Percentiles rank a stretch among this genome's conserved stretches.
These are phyloP conservation scores for Platycercus adscitus DNA, from an alignment of 2,113 vertebrate species.

Conservation along the genomic window DNA sequence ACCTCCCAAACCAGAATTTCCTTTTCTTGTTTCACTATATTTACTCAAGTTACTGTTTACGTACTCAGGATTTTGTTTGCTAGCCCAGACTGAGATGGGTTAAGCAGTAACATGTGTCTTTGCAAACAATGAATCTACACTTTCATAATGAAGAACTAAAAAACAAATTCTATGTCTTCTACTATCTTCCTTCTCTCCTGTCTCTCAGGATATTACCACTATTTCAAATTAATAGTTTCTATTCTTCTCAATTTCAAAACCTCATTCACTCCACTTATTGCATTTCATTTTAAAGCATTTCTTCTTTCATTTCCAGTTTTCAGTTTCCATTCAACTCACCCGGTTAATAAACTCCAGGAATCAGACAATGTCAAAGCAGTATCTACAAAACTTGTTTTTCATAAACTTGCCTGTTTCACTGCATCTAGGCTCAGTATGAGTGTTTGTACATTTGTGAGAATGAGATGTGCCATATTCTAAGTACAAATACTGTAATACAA, in stretches of 20 bases:
- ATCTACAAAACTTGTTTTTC: not conserved
- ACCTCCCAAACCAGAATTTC: not conserved
- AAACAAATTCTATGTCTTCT: not conserved
- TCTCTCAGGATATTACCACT: not conserved
- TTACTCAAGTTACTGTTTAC: not conserved
- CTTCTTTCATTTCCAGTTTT: not conserved
- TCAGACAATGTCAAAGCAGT: not conserved
- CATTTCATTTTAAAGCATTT: not conserved
- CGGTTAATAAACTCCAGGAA: not conserved
- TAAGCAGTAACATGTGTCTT: not conserved
- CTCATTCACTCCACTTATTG: not conserved
- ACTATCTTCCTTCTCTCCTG: not conserved
- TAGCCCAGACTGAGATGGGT: not conserved
- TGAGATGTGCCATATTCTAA: not conserved
- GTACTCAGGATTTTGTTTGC: not conserved
- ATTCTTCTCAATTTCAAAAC: not conserved
- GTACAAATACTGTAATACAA: not conserved
- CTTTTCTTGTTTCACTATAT: not conserved
- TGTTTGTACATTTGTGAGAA: not conserved
- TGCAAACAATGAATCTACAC: not conserved
- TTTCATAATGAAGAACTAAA: not conserved
- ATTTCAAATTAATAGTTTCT: not conserved
- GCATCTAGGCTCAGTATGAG: not conserved
- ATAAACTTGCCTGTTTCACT: not conserved
- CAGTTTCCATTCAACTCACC: not conserved